These are phyloP conservation scores for Hypomesus transpacificus DNA, from an alignment of 2,113 vertebrate genomes.

Conservation along the genomic window DNA sequence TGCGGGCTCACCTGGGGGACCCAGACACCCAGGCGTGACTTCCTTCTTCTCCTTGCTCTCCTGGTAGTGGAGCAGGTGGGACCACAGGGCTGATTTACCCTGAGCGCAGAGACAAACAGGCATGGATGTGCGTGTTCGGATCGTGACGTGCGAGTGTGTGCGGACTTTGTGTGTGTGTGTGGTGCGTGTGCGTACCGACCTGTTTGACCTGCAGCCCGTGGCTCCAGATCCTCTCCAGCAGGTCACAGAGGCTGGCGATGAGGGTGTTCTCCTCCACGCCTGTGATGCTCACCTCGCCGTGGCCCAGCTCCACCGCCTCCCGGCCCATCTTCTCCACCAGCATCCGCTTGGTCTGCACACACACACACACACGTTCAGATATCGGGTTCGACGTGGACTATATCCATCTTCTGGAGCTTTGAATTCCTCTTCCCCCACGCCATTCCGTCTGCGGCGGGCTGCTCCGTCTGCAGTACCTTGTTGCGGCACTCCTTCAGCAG, in stretches of 20 bases:
- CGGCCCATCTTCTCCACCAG: constrained; percentile 98
- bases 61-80: constrained; percentile 92
- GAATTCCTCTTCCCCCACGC: not conserved
- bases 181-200: constrained; percentile 58
- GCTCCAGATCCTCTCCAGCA: constrained; percentile 97
- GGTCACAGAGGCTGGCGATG: constrained; percentile 94
- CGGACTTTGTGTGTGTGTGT: not conserved
- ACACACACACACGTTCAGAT: not conserved
- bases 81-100: constrained; percentile 98
- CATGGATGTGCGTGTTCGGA: not conserved
- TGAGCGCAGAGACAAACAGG: constrained; percentile 49
- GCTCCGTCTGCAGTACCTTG: constrained; percentile 75
- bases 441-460: not conserved
- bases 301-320: constrained; percentile 93
- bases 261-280: constrained; percentile 94
- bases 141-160: not conserved
- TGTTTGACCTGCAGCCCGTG: constrained; percentile 94
- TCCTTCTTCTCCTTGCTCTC: constrained; percentile 91
- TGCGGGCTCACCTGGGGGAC: constrained; percentile 78
- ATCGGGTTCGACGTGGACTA: too few relatives aligned
- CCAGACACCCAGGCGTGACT: constrained; percentile 81
- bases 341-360: constrained; percentile 92
- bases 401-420: too few relatives aligned
- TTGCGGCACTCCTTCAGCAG: constrained; percentile 95
- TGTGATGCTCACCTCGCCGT: constrained; percentile 94